Evolutionary conservation across 2,797 vertebrate genomes (phyloP).

Genomic region (Serranus cabrilla): DNA sequence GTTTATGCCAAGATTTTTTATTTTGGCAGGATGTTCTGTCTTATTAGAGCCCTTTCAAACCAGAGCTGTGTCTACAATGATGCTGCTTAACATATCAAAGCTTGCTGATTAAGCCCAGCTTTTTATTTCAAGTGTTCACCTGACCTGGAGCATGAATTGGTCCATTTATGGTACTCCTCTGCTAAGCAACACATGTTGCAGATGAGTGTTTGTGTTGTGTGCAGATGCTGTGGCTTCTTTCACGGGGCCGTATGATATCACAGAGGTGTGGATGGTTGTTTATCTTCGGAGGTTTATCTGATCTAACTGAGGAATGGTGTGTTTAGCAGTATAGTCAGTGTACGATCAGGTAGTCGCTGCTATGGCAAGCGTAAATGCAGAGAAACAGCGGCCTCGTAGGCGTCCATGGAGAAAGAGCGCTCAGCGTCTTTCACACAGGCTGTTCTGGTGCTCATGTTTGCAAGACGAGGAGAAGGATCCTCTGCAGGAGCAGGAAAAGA

Average conservation of each 20-base stretch:
- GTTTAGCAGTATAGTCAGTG: slow-evolving; percentile 24
- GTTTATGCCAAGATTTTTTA: slow-evolving; percentile 14
- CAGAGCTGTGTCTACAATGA: slow-evolving; percentile 46
- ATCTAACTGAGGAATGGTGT: slow-evolving; percentile 34
- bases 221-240: slow-evolving; percentile 51
- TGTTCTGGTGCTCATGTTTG: slow-evolving; percentile 79
- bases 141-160: slow-evolving; percentile 66
- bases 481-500: slow-evolving; percentile 53
- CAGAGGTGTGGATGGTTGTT: slow-evolving; percentile 36
- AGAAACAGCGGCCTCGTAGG: slow-evolving; percentile 14
- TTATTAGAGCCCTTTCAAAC: slow-evolving; percentile 55
- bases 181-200: slow-evolving; percentile 78
- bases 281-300: slow-evolving; percentile 34
- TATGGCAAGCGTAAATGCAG: slow-evolving; percentile 47
- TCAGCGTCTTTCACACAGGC: slow-evolving; percentile 16
- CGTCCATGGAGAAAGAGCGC: slow-evolving; percentile 46
- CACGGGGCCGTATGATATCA: slow-evolving; percentile 34
- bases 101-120: slow-evolving; percentile 69
- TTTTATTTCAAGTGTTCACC: slow-evolving; percentile 84
- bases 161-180: slow-evolving; percentile 47
- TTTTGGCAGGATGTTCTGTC: slow-evolving; percentile 31
- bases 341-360: neutral
- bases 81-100: slow-evolving; percentile 87
- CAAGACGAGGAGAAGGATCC: slow-evolving; percentile 48
- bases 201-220: slow-evolving; percentile 55